A percentile compares a stretch with the other conserved stretches of the same genome.
phyloP scores from a whole-genome alignment of 1,140 invertebrate genomes.

The Oedothorax gibbosus region DNA sequence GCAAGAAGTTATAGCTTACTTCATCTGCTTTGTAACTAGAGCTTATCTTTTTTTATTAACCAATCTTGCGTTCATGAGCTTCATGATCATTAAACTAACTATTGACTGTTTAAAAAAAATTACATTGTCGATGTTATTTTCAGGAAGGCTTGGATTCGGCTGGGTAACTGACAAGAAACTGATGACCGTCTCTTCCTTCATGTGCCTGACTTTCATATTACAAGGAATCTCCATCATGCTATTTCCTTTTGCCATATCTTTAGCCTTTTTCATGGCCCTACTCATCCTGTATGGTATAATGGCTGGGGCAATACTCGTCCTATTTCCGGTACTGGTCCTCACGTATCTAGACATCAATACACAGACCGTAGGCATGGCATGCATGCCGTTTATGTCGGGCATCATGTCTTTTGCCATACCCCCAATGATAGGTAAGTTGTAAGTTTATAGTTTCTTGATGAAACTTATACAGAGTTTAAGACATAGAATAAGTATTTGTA shows the following conservation, averaged over 20 bases:
- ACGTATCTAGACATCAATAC: constrained; percentile 55
- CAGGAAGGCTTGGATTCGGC: constrained; percentile 47
- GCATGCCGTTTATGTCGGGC: constrained; percentile 45
- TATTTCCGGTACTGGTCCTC: constrained; percentile 62
- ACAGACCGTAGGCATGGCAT: constrained; percentile 52
- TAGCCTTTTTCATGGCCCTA: constrained; percentile 28
- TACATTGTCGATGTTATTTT: neutral
- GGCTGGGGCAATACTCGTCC: constrained; percentile 37
- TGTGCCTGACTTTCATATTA: constrained; percentile 21
- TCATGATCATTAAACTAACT: too few relatives aligned
- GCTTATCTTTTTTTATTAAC: neutral
- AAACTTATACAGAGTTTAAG: too few relatives aligned
- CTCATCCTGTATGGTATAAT: constrained; percentile 27
- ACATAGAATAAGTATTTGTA: too few relatives aligned
- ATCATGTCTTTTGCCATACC: constrained; percentile 56
- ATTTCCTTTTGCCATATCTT: constrained; percentile 30
- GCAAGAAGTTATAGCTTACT: too few relatives aligned
- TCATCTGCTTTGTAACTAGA: neutral
- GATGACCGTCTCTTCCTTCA: constrained; percentile 43
- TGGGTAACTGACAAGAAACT: constrained; percentile 42
- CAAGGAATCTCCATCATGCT: constrained; percentile 29
- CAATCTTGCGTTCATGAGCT: too few relatives aligned
- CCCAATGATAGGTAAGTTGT: constrained; percentile 53
- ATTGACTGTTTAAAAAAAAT: too few relatives aligned
- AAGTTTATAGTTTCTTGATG: neutral